phyloP scores from a whole-genome alignment of 1,140 invertebrate genomes.

The Drosophila saltans region DNA sequence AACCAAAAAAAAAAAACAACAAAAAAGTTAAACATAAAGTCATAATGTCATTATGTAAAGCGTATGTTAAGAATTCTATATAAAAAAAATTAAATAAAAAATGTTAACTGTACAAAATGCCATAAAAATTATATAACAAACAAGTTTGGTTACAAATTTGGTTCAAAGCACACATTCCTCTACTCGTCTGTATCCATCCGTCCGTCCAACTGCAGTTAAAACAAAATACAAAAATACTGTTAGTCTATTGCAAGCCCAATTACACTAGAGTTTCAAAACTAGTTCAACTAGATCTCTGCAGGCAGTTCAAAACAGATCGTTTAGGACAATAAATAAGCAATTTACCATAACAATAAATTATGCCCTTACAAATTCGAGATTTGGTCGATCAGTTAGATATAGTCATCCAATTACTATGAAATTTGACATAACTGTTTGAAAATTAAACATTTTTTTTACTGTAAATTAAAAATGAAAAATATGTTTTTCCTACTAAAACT shows the following conservation, averaged over 20 bases:
- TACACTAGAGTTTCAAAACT: slow-evolving; percentile 42
- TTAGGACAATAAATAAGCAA: background rate
- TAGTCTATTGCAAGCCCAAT: slow-evolving; percentile 80
- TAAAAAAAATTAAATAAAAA: slow-evolving; percentile 39
- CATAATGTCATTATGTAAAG: slow-evolving; percentile 70
- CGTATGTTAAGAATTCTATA: slow-evolving; percentile 52
- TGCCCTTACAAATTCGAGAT: background rate
- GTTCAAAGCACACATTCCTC: slow-evolving; percentile 69
- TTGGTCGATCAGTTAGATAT: background rate
- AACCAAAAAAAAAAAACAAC: slow-evolving; percentile 15
- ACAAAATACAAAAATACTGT: slow-evolving; percentile 81
- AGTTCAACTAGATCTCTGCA: slow-evolving; percentile 13
- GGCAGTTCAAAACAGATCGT: slow-evolving; percentile 4
- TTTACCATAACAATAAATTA: background rate
- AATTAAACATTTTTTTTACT: background rate
- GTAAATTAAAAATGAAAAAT: background rate
- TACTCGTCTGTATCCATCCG: slow-evolving; percentile 25
- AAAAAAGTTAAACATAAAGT: slow-evolving; percentile 53
- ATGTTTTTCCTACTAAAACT: background rate
- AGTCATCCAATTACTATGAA: background rate
- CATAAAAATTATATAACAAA: slow-evolving; percentile 80
- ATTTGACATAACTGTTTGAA: background rate
- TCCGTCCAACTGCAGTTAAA: slow-evolving; percentile 47
- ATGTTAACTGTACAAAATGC: slow-evolving; percentile 72
- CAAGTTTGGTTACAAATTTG: slow-evolving; percentile 77